Conservation (phyloP, 2,797 vertebrate genomes). For the Peromyscus melanophrys region DNA sequence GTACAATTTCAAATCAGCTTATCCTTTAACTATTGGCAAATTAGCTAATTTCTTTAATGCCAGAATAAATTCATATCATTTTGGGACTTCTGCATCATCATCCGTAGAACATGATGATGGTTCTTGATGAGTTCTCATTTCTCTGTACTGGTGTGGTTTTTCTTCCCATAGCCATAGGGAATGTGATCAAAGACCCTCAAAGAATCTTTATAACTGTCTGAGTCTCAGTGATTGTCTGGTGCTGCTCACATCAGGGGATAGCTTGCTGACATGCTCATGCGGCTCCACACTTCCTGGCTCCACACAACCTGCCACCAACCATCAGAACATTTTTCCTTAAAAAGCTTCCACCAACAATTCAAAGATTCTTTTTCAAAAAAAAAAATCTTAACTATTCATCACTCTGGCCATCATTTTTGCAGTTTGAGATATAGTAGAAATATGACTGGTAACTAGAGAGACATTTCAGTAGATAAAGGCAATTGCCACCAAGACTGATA, state of each 20-base stretch:
- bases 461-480: neutral
- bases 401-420: neutral
- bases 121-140: neutral
- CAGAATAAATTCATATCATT: neutral
- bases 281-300: neutral
- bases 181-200: neutral
- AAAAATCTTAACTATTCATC: neutral
- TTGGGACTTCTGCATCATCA: neutral
- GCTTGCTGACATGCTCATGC: neutral
- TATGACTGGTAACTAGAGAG: too few relatives aligned
- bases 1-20: neutral
- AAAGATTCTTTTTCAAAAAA: neutral
- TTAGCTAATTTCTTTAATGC: neutral
- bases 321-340: neutral
- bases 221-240: neutral
- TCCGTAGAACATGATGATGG: neutral
- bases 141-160: neutral
- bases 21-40: neutral
- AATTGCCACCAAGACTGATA: neutral
- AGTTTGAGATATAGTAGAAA: neutral
- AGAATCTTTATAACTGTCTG: too few relatives aligned
- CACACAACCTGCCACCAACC: neutral
- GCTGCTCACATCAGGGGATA: neutral
- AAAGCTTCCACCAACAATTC: neutral
- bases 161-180: too few relatives aligned